Conservation (phyloP, 2,888 invertebrate species). For the Yponomeuta plumbellus region DNA sequence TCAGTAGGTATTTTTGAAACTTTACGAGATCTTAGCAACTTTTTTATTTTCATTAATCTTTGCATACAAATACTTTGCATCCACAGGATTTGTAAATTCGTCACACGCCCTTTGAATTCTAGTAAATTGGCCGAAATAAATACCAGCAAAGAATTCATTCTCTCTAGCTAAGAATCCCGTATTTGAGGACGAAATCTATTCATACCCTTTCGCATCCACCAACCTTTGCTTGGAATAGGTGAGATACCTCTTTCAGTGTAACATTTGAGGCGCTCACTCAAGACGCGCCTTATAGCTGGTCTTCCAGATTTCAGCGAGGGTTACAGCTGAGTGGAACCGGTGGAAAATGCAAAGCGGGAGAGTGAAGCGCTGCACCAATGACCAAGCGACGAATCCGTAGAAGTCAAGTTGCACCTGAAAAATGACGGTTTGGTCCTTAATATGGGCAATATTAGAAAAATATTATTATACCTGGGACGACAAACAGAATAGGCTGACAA, state of each 20-base stretch:
- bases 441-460: too few relatives aligned
- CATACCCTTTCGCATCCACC: conserved; percentile 9
- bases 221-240: conserved; percentile 9
- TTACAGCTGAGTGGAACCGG: conserved; percentile 95
- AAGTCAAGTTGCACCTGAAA: conserved; percentile 88
- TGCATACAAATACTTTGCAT: too few relatives aligned
- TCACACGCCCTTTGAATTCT: conserved; percentile 49
- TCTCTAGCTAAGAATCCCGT: conserved; percentile 61
- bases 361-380: conserved; percentile 93
- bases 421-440: background rate
- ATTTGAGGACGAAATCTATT: conserved; percentile 58
- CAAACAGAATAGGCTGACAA: too few relatives aligned
- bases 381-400: conserved; percentile 95
- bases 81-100: conserved; percentile 39
- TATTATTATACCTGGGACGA: too few relatives aligned
- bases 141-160: conserved; percentile 51
- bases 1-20: background rate
- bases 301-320: conserved; percentile 97
- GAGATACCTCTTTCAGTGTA: background rate
- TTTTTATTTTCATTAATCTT: conserved; percentile 19
- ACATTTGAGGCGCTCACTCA: conserved; percentile 76
- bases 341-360: conserved; percentile 97
- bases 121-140: conserved; percentile 51
- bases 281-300: conserved; percentile 94
- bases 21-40: background rate